Evolutionary conservation across 2,888 invertebrate species (phyloP).

Genomic region (Limnephilus marmoratus): DNA sequence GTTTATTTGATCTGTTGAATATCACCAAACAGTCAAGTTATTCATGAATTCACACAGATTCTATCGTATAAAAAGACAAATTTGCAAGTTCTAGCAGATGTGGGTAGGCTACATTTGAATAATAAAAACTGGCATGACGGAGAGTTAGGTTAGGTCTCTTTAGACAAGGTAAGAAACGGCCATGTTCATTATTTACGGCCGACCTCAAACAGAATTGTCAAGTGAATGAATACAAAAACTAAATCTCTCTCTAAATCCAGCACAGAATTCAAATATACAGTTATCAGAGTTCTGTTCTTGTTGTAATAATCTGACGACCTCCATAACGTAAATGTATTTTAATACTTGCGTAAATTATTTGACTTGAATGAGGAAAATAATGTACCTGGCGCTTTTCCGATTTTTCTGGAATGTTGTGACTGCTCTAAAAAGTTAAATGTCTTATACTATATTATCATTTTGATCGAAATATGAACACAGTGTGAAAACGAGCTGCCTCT

Average conservation of each 20-base stretch:
- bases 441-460: no score
- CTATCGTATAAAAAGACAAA: background rate
- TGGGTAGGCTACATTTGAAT: background rate
- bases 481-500: no score
- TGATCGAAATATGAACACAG: no score
- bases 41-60: conserved; percentile 5
- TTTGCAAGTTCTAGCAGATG: conserved; percentile 2
- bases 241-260: background rate
- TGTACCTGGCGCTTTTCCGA: no score
- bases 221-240: background rate
- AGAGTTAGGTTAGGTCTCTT: background rate
- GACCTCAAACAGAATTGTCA: background rate
- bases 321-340: no score
- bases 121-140: conserved; percentile 2
- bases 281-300: background rate
- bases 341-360: no score
- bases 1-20: conserved; percentile 32
- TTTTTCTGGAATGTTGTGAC: no score
- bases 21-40: conserved; percentile 19
- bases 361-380: no score
- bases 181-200: background rate
- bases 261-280: background rate
- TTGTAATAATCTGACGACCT: background rate
- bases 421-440: no score
- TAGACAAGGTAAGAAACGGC: background rate